Conservation (phyloP, 2,797 vertebrate species). For the Cyprinella venusta region DNA sequence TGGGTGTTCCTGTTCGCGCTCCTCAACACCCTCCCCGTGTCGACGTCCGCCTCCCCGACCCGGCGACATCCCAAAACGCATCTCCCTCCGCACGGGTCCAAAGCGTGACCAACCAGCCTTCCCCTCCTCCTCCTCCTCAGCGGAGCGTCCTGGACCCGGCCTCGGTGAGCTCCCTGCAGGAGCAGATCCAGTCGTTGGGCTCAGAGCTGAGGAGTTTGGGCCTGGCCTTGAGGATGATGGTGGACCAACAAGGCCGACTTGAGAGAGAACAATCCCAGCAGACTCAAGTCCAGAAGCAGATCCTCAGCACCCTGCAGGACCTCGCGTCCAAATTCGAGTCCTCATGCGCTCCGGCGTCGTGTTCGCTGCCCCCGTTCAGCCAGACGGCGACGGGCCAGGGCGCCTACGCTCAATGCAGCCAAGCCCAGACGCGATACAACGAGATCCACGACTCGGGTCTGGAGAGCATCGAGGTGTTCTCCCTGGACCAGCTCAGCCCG, state of each 20-base stretch:
- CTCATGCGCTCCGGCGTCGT: conserved; percentile 65
- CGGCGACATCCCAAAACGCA: conserved; percentile 61
- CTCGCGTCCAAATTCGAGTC: conserved; percentile 72
- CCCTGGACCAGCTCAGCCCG: conserved; percentile 72
- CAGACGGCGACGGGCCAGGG: conserved; percentile 71
- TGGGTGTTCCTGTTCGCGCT: conserved; percentile 62
- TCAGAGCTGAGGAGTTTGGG: conserved; percentile 80
- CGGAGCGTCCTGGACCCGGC: conserved; percentile 64
- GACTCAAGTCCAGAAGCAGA: conserved; percentile 85
- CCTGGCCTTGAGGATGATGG: conserved; percentile 78
- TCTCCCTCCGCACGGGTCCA: conserved; percentile 63
- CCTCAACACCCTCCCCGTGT: conserved; percentile 70
- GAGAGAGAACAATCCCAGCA: conserved; percentile 84
- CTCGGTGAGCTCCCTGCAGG: conserved; percentile 62
- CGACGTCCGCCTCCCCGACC: conserved; percentile 72
- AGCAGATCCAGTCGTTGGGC: conserved; percentile 81
- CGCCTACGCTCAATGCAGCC: conserved; percentile 73
- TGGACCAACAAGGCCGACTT: conserved; percentile 80
- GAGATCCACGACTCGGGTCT: conserved; percentile 69
- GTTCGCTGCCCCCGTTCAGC: conserved; percentile 65
- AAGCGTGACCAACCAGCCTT: conserved; percentile 50
- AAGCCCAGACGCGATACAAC: conserved; percentile 71
- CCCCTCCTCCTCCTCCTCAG: conserved; percentile 64
- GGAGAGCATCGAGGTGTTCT: conserved; percentile 75
- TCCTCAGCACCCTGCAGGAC: conserved; percentile 82